These are phyloP conservation scores for Telmatochromis brachygnathus DNA, from an alignment of 2,113 vertebrate species.

Conservation along the genomic window DNA sequence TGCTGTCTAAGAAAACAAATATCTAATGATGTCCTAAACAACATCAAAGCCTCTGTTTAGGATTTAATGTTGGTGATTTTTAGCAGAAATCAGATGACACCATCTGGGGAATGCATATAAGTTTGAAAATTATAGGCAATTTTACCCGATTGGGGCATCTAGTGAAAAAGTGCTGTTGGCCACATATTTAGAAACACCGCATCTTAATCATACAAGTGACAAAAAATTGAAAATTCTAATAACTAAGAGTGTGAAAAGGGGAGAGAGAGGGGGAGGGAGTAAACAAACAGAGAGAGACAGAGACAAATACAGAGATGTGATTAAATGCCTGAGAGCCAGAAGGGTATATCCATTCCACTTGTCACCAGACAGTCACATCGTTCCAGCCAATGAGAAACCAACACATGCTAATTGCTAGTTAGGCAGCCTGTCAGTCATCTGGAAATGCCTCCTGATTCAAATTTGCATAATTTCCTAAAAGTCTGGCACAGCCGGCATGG, in stretches of 20 bases:
- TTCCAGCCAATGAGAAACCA: constrained; percentile 37
- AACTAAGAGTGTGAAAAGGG: neutral
- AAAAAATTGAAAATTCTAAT: neutral
- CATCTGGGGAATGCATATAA: neutral
- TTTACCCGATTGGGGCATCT: neutral
- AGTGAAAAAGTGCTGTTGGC: neutral
- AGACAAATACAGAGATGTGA: constrained; percentile 14
- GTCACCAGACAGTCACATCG: constrained; percentile 29
- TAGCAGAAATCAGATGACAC: neutral
- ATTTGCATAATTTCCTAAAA: constrained; percentile 53
- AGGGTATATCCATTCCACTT: constrained; percentile 28
- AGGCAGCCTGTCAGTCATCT: constrained; percentile 46
- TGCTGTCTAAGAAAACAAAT: neutral
- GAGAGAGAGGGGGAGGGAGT: neutral
- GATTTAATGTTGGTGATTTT: neutral
- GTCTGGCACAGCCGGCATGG: neutral
- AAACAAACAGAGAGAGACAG: neutral
- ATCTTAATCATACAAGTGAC: neutral
- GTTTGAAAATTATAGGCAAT: neutral
- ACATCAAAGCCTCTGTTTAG: neutral
- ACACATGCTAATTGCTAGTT: constrained; percentile 51
- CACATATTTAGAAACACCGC: neutral
- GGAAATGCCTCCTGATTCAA: constrained; percentile 12
- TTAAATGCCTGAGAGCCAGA: constrained; percentile 2
- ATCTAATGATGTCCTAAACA: neutral